Evolutionary conservation across 2,888 invertebrate genomes (phyloP).

Genomic region (Pollenia labialis): DNA sequence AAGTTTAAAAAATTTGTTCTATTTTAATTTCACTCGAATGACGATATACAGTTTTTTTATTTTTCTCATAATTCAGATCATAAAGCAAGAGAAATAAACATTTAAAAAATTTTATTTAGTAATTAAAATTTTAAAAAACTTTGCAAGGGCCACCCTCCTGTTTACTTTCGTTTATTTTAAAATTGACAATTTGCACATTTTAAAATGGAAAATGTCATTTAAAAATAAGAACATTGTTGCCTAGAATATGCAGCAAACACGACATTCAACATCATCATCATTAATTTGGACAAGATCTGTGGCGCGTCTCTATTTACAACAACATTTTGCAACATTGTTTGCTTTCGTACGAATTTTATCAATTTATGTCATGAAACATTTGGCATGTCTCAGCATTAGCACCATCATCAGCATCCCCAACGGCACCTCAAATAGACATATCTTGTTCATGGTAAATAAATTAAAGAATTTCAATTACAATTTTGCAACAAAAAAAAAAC

Average conservation of each 20-base stretch:
- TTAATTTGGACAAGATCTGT: constrained; percentile 33
- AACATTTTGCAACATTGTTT: constrained; percentile 32
- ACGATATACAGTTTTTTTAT: too few species aligned
- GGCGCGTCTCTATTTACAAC: constrained; percentile 47
- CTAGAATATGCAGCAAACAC: background rate
- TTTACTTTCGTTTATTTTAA: constrained; percentile 4
- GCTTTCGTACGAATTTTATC: constrained; percentile 7
- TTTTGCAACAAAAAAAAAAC: background rate
- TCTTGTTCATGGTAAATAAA: constrained; percentile 8
- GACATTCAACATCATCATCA: constrained; percentile 5
- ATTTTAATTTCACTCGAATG: too few species aligned
- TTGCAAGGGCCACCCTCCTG: background rate
- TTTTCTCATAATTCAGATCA: background rate
- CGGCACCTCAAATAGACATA: background rate
- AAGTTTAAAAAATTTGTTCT: too few species aligned
- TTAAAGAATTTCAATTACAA: background rate
- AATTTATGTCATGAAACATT: constrained; percentile 62
- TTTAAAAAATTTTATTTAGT: too few species aligned
- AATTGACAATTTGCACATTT: constrained; percentile 67
- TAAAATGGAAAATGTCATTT: constrained; percentile 36
- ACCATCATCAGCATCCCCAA: constrained; percentile 3
- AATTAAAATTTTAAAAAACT: background rate
- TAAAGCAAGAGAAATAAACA: background rate
- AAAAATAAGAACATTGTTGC: background rate
- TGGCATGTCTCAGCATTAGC: constrained; percentile 19